These are phyloP conservation scores for Prunella strophiata DNA, from an alignment of 2,797 vertebrate species.

Conservation along the genomic window DNA sequence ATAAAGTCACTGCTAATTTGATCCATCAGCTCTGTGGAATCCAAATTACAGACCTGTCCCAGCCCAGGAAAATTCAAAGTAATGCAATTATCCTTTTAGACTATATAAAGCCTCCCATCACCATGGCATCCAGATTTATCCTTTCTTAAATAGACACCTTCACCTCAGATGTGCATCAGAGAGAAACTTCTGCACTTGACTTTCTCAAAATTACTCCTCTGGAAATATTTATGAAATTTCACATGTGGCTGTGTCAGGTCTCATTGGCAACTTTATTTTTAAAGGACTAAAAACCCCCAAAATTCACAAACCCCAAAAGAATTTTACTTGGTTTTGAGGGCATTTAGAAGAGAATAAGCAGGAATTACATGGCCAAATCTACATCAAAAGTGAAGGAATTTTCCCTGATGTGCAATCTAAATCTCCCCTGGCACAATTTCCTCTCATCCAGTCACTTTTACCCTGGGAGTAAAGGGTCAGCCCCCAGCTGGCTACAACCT, in stretches of 20 bases:
- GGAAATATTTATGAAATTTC: not conserved
- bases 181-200: not conserved
- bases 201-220: rapidly evolving
- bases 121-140: not conserved
- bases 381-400: no score
- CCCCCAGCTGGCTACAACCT: not conserved
- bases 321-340: not conserved
- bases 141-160: not conserved
- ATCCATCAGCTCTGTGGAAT: slow-evolving; percentile 24
- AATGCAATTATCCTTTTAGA: slow-evolving; percentile 24
- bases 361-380: not conserved
- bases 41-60: slow-evolving; percentile 47
- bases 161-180: not conserved
- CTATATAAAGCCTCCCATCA: not conserved
- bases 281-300: not conserved
- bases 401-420: not conserved
- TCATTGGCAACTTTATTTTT: not conserved
- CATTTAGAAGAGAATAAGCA: not conserved
- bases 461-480: not conserved
- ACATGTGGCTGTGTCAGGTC: rapidly evolving
- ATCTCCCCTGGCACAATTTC: not conserved
- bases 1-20: slow-evolving; percentile 26
- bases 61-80: slow-evolving; percentile 24
- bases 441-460: not conserved
- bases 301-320: not conserved